Conservation (phyloP, 2,797 vertebrate genomes). For the Pseudochirops corinnae region DNA sequence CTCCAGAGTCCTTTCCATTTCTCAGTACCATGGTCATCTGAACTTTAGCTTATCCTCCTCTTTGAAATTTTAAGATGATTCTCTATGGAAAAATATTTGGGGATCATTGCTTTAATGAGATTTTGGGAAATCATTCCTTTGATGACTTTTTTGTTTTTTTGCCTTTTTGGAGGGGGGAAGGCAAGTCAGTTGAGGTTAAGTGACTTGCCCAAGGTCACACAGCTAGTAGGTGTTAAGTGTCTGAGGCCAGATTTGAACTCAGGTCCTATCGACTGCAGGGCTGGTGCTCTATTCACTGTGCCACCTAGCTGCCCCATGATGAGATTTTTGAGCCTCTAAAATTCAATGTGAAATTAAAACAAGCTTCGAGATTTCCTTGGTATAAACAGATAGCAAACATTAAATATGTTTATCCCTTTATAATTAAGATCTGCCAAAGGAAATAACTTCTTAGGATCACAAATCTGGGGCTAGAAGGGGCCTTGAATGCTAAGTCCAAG, state of each 20-base stretch:
- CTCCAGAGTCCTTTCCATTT: not conserved
- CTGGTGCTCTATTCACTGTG: too few species aligned
- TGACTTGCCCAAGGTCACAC: too few species aligned
- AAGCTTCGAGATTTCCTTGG: not conserved
- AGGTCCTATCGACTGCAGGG: too few species aligned
- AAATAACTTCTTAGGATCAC: not conserved
- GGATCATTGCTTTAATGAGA: not conserved
- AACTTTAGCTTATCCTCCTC: fast-evolving
- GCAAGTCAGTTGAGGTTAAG: too few species aligned
- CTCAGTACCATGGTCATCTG: not conserved
- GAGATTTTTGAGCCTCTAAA: not conserved
- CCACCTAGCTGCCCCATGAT: too few species aligned
- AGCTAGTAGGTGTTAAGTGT: too few species aligned
- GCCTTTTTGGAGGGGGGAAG: too few species aligned
- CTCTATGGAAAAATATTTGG: not conserved
- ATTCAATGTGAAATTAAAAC: not conserved
- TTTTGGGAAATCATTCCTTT: not conserved
- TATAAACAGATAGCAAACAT: not conserved
- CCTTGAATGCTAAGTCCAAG: not conserved
- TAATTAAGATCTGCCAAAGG: not conserved
- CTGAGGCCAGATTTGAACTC: too few species aligned
- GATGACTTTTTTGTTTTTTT: not conserved
- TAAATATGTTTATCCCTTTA: not conserved
- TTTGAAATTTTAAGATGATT: not conserved
- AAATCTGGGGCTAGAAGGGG: not conserved